Conservation (phyloP, 2,888 invertebrate species). For the Ophion slaviceki region DNA sequence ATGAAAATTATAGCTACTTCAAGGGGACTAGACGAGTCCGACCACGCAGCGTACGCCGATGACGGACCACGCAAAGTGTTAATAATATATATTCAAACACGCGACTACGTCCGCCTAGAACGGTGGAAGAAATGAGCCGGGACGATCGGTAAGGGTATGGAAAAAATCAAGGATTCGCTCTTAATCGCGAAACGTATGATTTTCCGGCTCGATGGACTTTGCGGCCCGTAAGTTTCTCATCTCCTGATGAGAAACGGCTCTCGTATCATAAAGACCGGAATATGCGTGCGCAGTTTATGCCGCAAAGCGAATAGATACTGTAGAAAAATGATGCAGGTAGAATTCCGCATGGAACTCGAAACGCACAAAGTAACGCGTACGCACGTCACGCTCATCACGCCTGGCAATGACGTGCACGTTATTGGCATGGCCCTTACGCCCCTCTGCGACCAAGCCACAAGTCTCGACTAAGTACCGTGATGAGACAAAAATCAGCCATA, state of each 20-base stretch:
- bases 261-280: not conserved
- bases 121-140: not conserved
- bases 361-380: too few species aligned
- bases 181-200: not conserved
- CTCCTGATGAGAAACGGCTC: not conserved
- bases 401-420: too few species aligned
- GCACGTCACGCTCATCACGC: too few species aligned
- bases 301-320: not conserved
- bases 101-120: not conserved
- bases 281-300: not conserved
- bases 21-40: constrained; percentile 61
- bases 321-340: not conserved
- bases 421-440: too few species aligned
- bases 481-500: too few species aligned
- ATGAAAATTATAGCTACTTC: constrained; percentile 56
- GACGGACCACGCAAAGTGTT: constrained; percentile 52
- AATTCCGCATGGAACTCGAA: too few species aligned
- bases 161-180: not conserved
- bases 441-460: too few species aligned
- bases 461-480: too few species aligned
- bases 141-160: not conserved
- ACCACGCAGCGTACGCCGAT: constrained; percentile 63
- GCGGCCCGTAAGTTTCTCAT: not conserved
- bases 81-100: constrained; percentile 22
- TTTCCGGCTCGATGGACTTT: not conserved